Base-by-base conservation (phyloP, 1,140 invertebrate species). In the Rhopalosiphum maidis region DNA sequence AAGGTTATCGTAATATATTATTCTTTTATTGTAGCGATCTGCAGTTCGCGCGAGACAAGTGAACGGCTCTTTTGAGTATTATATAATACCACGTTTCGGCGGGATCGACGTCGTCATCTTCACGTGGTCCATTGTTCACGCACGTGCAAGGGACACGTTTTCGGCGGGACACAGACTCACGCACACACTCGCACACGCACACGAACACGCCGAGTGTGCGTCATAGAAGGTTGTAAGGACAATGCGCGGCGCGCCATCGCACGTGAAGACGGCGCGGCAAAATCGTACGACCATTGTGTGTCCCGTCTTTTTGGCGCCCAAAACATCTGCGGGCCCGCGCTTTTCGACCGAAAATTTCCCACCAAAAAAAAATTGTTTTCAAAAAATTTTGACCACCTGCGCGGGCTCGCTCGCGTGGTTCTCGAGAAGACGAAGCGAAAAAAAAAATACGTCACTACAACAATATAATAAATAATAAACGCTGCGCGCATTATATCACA, bases 321-420 rank as follows among this genome's bases (percentile, higher is more conserved):
- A 82, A 91, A 91, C 90, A 83, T 91, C 90, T 83, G 90, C 90
- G 60, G 60, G 55, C 89, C 89, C 90, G 60, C 90, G 89, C 90
- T 68, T 91, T 77, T 77, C 37, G 37, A 5, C 23, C 4, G n/a
- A n/a, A 83, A 83, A 51, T 91, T 91, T 51, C 68, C 90, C 43
- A 48, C 68, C 43, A 41, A 82, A 91, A 83, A 83, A 83, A 91
- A 91, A 83, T 37, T 90, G n/a, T 35, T 91, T 43, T 51, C 68
- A 82, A 82, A 48, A 85, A 86, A 85, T 85, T 85, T 85, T 1
- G 83, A 90, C 2, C 55, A 60, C 51, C 89, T 91, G 89, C 55
- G 37, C 46, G 0, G 41, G 22, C 55, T 15, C 30, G 22, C 55
- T 15, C 30, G 2, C 85, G 22, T 41, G 83, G 4, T 23, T 23